These are phyloP conservation scores for Drosophila barbarae DNA, from an alignment of 2,888 invertebrate species.

Conservation along the genomic window DNA sequence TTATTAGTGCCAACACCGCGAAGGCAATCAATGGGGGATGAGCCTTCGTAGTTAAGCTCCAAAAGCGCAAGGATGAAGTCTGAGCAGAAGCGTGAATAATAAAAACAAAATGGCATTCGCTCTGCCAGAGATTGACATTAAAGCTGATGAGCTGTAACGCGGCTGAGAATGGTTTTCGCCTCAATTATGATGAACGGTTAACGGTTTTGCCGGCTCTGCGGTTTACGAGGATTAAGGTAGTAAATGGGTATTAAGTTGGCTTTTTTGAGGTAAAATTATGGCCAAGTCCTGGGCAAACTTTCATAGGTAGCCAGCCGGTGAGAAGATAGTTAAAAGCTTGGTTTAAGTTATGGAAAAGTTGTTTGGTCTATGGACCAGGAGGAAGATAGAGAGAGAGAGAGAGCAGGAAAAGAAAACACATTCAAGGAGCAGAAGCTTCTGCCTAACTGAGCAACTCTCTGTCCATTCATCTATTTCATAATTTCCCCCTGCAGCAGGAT, in stretches of 20 bases:
- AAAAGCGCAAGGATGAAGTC: neutral
- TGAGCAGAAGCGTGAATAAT: slow-evolving; percentile 19
- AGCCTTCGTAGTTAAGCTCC: slow-evolving; percentile 10
- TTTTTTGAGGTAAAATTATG: slow-evolving; percentile 5
- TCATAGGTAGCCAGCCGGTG: slow-evolving; percentile 4
- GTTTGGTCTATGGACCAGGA: neutral
- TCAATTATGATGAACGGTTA: slow-evolving; percentile 30
- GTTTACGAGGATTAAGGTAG: slow-evolving; percentile 13
- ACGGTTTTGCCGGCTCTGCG: slow-evolving; percentile 12
- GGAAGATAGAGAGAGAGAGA: neutral
- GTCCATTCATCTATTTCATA: slow-evolving; percentile 9
- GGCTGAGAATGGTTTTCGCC: slow-evolving; percentile 15
- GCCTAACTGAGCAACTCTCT: slow-evolving; percentile 1
- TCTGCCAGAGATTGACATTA: slow-evolving; percentile 36
- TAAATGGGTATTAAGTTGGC: slow-evolving; percentile 11
- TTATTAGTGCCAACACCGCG: slow-evolving; percentile 24
- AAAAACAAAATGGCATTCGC: slow-evolving; percentile 48
- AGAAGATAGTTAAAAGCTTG: slow-evolving; percentile 5
- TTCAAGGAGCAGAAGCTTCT: slow-evolving; percentile 3
- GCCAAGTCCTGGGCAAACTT: slow-evolving; percentile 8
- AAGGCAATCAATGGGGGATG: slow-evolving; percentile 22
- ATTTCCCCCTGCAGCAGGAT: neutral
- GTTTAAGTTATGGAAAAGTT: slow-evolving; percentile 11
- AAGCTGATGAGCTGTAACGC: slow-evolving; percentile 36
- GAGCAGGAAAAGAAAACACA: neutral